phyloP scores from a whole-genome alignment of 2,888 invertebrate species.

The Trichogramma dendrolimi region DNA sequence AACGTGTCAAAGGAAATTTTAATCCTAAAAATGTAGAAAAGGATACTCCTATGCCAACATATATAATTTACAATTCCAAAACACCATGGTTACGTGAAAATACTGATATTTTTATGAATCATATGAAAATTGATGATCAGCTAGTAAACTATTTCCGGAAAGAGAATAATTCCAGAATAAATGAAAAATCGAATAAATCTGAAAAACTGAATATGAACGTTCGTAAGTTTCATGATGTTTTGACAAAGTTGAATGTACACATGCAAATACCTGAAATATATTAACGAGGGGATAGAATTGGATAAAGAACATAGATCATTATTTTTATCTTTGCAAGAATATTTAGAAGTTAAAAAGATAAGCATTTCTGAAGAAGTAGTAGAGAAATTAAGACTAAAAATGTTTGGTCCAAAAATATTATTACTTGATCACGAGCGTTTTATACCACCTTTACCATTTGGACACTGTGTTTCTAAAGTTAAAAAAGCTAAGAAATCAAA shows the following conservation, averaged over 20 bases:
- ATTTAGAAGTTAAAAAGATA: neutral
- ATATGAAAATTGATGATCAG: conserved; percentile 37
- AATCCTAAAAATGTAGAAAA: conserved; percentile 4
- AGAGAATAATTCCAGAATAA: conserved; percentile 44
- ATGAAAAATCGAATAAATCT: conserved; percentile 43
- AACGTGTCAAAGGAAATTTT: conserved; percentile 38
- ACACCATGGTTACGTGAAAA: conserved; percentile 26
- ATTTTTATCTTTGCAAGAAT: conserved; percentile 24
- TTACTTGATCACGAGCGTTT: conserved; percentile 27
- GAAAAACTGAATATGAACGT: conserved; percentile 50
- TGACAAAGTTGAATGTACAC: conserved; percentile 40
- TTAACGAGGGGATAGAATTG: conserved; percentile 29
- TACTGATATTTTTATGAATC: conserved; percentile 22
- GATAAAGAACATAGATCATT: conserved; percentile 38
- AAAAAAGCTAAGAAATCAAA: conserved; percentile 6
- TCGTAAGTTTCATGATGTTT: conserved; percentile 49
- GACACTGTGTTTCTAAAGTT: conserved; percentile 15
- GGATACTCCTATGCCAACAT: neutral
- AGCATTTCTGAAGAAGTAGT: conserved; percentile 6
- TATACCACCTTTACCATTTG: conserved; percentile 40
- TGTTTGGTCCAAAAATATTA: conserved; percentile 34
- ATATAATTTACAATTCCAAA: conserved; percentile 21
- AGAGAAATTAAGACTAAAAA: conserved; percentile 32
- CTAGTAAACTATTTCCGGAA: conserved; percentile 37
- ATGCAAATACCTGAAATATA: conserved; percentile 34